Conservation (phyloP, 2,797 vertebrate genomes). For the Tachyglossus aculeatus region DNA sequence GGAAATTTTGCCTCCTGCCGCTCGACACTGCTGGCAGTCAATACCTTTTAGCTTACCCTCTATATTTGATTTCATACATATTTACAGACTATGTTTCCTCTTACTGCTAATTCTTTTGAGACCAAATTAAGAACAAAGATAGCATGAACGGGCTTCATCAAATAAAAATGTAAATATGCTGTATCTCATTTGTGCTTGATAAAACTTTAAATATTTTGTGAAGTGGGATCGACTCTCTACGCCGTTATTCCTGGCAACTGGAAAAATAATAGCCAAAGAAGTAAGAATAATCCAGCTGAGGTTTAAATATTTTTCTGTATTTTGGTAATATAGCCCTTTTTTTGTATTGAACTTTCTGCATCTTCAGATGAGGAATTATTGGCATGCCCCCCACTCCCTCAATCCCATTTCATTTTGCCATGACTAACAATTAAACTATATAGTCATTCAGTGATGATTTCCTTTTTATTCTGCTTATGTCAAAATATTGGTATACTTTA, state of each 20-base stretch:
- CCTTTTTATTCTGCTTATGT: too few species aligned
- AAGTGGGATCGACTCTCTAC: conserved; percentile 68
- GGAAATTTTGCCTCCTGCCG: conserved; percentile 89
- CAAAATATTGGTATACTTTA: too few species aligned
- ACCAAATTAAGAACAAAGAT: conserved; percentile 84
- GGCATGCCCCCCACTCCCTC: too few species aligned
- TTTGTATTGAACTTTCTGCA: conserved; percentile 23
- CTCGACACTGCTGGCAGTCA: conserved; percentile 81
- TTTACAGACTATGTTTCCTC: conserved; percentile 84
- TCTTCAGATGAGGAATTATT: conserved; percentile 38
- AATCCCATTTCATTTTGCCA: background rate
- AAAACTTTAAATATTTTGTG: conserved; percentile 78
- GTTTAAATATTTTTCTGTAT: conserved; percentile 52
- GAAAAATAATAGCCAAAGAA: conserved; percentile 70
- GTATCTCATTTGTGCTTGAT: conserved; percentile 79
- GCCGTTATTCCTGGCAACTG: conserved; percentile 70
- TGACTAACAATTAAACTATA: too few species aligned
- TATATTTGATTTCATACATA: conserved; percentile 86
- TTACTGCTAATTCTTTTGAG: conserved; percentile 81
- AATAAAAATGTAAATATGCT: conserved; percentile 85
- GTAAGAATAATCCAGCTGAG: conserved; percentile 56
- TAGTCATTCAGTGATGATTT: too few species aligned
- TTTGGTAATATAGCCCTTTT: conserved; percentile 56
- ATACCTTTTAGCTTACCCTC: conserved; percentile 84
- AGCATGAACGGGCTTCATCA: conserved; percentile 76